Conservation (phyloP, 2,113 vertebrate species). For the Phoenicopterus ruber region DNA sequence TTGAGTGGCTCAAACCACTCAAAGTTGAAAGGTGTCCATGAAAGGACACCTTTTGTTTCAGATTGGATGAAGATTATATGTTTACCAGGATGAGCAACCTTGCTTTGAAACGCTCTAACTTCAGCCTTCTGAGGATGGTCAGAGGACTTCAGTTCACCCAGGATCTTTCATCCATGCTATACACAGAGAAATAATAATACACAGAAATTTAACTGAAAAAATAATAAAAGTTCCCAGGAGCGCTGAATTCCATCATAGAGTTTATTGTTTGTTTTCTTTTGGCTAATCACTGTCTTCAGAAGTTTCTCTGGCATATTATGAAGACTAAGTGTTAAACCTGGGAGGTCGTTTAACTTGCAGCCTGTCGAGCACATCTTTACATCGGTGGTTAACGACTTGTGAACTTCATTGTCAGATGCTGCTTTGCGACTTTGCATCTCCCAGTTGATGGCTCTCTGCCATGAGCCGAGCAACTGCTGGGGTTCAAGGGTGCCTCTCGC, state of each 20-base stretch:
- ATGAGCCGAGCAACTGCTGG: background rate
- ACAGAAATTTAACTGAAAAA: background rate
- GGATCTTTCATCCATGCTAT: background rate
- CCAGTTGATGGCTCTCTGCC: background rate
- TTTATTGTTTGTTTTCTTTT: slow-evolving; percentile 10
- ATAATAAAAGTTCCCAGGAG: background rate
- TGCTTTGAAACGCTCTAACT: background rate
- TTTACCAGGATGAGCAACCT: background rate
- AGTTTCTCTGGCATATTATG: background rate
- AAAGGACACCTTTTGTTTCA: slow-evolving; percentile 17
- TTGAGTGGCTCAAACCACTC: background rate
- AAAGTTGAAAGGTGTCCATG: background rate
- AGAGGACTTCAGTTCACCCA: background rate
- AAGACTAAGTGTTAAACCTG: background rate
- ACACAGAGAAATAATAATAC: background rate
- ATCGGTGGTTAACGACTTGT: background rate
- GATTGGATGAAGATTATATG: background rate
- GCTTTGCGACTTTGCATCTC: background rate
- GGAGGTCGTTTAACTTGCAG: slow-evolving; percentile 43
- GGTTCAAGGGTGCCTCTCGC: background rate
- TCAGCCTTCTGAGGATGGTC: background rate
- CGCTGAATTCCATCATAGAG: background rate
- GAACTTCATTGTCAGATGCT: slow-evolving; percentile 26
- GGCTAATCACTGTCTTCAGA: background rate
- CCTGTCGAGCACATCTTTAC: slow-evolving; percentile 31